A percentile compares a stretch with the other conserved stretches of the same genome.
Evolutionary conservation across 2,113 vertebrate species (phyloP).

Genomic region (Platysternon megacephalum): DNA sequence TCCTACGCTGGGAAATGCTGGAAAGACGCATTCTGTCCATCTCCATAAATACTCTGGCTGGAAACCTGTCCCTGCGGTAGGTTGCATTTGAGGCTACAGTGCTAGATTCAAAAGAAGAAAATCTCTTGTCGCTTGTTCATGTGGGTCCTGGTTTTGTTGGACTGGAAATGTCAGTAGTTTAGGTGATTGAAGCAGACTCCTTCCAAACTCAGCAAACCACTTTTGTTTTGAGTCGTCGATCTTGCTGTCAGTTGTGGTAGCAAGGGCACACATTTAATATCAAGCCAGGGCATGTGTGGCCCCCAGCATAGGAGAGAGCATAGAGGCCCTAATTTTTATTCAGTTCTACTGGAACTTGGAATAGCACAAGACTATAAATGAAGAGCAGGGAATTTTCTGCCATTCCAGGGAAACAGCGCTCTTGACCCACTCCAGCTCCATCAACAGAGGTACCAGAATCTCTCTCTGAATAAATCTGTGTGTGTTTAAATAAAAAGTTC

Average conservation of each 20-base stretch:
- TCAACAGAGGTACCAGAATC: neutral
- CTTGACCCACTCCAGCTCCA: neutral
- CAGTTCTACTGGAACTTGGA: too few species aligned
- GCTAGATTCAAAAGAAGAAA: neutral
- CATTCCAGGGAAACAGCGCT: neutral
- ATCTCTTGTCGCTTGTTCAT: accelerated
- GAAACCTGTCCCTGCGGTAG: too few species aligned
- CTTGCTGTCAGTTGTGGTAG: neutral
- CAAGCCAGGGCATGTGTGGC: accelerated
- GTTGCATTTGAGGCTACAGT: neutral
- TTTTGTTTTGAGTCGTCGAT: neutral
- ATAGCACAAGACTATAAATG: too few species aligned
- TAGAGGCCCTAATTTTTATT: neutral
- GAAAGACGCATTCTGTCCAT: neutral
- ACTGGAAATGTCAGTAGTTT: accelerated
- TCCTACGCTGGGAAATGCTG: neutral
- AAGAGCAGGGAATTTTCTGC: neutral
- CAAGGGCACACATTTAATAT: accelerated
- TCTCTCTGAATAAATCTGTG: neutral
- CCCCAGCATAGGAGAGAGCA: too few species aligned
- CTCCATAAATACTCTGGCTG: neutral
- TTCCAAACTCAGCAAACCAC: accelerated
- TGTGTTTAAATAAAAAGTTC: neutral
- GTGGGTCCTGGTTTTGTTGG: accelerated
- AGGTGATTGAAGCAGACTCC: neutral